Percentiles rank a stretch among this genome's conserved stretches.
phyloP scores from a whole-genome alignment of 1,140 invertebrate species.

The Bombus pascuorum region DNA sequence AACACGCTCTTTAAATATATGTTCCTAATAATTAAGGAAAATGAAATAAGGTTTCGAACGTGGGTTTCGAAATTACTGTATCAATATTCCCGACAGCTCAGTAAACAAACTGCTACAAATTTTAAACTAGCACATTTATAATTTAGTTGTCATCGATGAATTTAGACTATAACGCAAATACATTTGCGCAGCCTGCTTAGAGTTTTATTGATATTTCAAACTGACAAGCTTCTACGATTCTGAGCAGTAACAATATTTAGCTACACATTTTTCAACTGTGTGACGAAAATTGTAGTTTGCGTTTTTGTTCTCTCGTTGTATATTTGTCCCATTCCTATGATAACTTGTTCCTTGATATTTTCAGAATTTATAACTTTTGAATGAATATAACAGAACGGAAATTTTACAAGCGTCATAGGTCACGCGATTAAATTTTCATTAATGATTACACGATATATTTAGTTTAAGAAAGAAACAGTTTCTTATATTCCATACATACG shows the following conservation, averaged over 20 bases:
- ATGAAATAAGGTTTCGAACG: background rate
- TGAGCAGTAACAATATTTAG: background rate
- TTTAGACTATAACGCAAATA: background rate
- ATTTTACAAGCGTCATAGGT: background rate
- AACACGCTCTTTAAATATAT: background rate
- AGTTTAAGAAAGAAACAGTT: background rate
- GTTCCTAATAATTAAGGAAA: background rate
- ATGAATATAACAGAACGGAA: background rate
- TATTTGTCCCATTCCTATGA: background rate
- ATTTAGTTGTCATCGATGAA: background rate
- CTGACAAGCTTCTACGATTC: background rate
- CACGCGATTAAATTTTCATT: background rate
- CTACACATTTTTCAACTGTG: background rate
- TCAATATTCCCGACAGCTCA: background rate
- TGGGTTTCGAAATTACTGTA: background rate
- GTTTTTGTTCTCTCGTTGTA: background rate
- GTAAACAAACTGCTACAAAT: background rate
- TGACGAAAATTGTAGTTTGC: too few species aligned
- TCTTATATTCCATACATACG: background rate
- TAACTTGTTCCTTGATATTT: background rate
- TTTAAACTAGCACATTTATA: background rate
- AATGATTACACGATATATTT: background rate
- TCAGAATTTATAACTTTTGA: background rate
- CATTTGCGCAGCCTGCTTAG: background rate
- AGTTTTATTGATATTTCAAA: background rate